Base-by-base conservation (phyloP, 2,797 vertebrate species). In the Threskiornis aethiopicus region DNA sequence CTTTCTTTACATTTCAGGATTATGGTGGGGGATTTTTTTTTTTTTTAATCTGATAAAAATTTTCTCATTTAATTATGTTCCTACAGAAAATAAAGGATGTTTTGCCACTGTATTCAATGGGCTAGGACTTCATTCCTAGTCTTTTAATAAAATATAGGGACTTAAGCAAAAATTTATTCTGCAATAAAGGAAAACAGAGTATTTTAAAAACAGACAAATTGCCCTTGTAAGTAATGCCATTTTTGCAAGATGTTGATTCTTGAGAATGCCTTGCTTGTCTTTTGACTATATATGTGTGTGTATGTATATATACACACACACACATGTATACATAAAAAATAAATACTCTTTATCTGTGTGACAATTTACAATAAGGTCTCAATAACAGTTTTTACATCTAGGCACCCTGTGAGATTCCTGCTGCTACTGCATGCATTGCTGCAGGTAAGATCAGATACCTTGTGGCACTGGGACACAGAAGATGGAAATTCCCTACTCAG, bases 291-390 rank as follows among this genome's bases (percentile, higher is more conserved):
- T 8, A 3, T 11, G 18, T 12, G 3, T 61, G 18, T 58, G 1
- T 15, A 11, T 18, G 28, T 31, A 24, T n/a, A 75, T 6, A 41
- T 41, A 41, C 12, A 41, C 13, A n/a, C 9, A 37, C 15, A 29
- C 7, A 26, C 1, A 16, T 9, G 0, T 12, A 14, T 33, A 73
- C 1, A 26, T n/a, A 44, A 18, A 49, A 64, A 58, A 59, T 17
- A 58, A 35, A 58, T 16, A 41, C 0, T 1, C 3, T 66, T 66
- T 2, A 18, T 58, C 21, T 37, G 9, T 49, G 6, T 15, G 26
- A 31, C 37, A 39, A 49, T 78, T 84, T 20, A 89, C n/a, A 62
- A 4, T 19, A 61, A 42, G 14, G 7, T 54, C 47, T 61, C 66
- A 65, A 47, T 2, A 59, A 37, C 35, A 37, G 11, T 1, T 29